phyloP scores from a whole-genome alignment of 2,797 vertebrate genomes.

The Poeciliopsis turneri region DNA sequence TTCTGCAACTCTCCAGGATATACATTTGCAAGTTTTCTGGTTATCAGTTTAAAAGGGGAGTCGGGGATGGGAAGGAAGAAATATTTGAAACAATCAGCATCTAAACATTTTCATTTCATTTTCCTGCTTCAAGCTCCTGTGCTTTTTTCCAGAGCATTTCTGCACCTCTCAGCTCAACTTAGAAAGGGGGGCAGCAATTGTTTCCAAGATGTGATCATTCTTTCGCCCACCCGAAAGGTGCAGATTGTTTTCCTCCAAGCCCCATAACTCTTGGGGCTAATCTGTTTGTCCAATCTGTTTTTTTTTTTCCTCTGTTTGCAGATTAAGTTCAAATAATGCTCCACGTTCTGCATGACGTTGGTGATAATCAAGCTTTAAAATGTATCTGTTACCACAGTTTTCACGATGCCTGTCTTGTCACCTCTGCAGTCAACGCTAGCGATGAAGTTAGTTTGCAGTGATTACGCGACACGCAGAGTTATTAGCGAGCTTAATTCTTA shows the following conservation, averaged over 20 bases:
- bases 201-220: not conserved
- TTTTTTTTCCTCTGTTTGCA: conserved; percentile 7
- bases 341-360: conserved; percentile 23
- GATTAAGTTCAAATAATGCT: conserved; percentile 23
- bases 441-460: conserved; percentile 18
- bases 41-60: conserved; percentile 14
- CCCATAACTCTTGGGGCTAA: conserved; percentile 5
- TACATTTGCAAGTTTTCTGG: conserved; percentile 8
- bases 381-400: conserved; percentile 39
- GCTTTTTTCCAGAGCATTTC: conserved; percentile 33
- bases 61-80: not conserved
- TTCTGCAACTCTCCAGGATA: not conserved
- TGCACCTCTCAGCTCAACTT: conserved; percentile 27
- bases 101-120: conserved; percentile 26
- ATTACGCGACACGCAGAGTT: conserved; percentile 16
- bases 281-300: conserved; percentile 20
- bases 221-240: conserved; percentile 9
- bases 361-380: conserved; percentile 44
- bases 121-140: conserved; percentile 32
- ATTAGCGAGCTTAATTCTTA: conserved; percentile 19
- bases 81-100: not conserved
- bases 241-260: conserved; percentile 37
- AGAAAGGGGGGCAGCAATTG: conserved; percentile 7
- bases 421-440: conserved; percentile 14
- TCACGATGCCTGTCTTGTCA: conserved; percentile 26